Conservation (phyloP, 2,888 invertebrate species). For the Zaprionus obscuricornis region DNA sequence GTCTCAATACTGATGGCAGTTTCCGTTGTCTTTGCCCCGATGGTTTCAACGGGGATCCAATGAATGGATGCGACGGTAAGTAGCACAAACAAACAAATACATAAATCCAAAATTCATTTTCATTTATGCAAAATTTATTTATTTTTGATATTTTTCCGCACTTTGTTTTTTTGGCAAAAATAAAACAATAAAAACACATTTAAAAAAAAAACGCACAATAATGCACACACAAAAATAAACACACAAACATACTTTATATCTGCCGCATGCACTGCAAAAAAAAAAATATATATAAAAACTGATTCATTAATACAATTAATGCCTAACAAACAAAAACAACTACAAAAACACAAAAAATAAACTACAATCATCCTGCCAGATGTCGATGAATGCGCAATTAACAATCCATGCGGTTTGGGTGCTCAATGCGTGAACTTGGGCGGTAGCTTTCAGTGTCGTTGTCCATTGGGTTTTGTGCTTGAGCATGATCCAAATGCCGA, state of each 20-base stretch:
- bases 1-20: conserved; percentile 91
- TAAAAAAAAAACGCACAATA: conserved; percentile 31
- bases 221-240: conserved; percentile 35
- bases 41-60: conserved; percentile 92
- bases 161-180: too few species aligned
- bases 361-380: too few species aligned
- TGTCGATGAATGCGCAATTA: conserved; percentile 88
- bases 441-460: conserved; percentile 90
- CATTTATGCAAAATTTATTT: too few species aligned
- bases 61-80: conserved; percentile 85
- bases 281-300: too few species aligned
- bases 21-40: conserved; percentile 92
- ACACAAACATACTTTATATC: conserved; percentile 23
- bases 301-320: conserved; percentile 62
- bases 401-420: conserved; percentile 88
- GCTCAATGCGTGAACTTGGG: conserved; percentile 90
- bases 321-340: conserved; percentile 52
- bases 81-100: conserved; percentile 4
- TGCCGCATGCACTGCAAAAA: conserved; percentile 56
- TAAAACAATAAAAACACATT: too few species aligned
- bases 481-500: conserved; percentile 75
- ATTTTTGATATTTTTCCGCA: conserved; percentile 43
- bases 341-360: too few species aligned
- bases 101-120: conserved; percentile 18
- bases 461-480: conserved; percentile 88